Conservation (phyloP, 2,113 vertebrate genomes). For the Vombatus ursinus region DNA sequence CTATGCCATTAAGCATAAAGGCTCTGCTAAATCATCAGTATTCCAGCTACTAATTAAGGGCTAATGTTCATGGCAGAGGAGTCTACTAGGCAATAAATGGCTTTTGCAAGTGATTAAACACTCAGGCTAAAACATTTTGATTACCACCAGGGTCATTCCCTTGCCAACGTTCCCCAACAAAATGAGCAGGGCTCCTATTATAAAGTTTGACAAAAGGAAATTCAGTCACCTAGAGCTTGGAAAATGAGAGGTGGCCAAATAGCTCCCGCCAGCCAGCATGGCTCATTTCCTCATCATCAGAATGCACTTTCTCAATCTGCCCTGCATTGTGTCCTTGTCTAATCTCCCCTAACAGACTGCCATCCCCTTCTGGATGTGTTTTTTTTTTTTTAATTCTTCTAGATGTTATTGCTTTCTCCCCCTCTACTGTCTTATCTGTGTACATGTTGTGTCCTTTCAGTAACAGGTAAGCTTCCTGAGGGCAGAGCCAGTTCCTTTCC, state of each 20-base stretch:
- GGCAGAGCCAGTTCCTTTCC: neutral
- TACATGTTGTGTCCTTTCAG: neutral
- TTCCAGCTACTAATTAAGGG: conserved; percentile 84
- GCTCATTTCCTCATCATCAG: neutral
- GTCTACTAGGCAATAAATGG: conserved; percentile 81
- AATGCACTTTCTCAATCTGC: neutral
- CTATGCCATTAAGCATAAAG: conserved; percentile 80
- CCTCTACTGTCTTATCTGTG: neutral
- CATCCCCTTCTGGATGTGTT: neutral
- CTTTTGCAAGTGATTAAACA: conserved; percentile 81
- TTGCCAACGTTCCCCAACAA: conserved; percentile 52
- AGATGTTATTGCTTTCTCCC: neutral
- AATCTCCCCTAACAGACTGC: neutral
- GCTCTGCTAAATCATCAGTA: conserved; percentile 82
- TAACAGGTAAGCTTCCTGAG: neutral
- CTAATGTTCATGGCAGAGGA: conserved; percentile 78
- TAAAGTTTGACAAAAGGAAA: conserved; percentile 32
- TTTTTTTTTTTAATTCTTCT: neutral
- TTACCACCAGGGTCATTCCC: conserved; percentile 77
- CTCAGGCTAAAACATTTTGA: conserved; percentile 77
- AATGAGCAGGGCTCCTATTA: conserved; percentile 56
- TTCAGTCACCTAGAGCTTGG: conserved; percentile 37
- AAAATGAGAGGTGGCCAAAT: neutral
- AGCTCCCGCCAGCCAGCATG: neutral
- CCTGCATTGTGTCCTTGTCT: neutral